Evolutionary conservation across 2,797 vertebrate species (phyloP).

Genomic region (Falco berigora): DNA sequence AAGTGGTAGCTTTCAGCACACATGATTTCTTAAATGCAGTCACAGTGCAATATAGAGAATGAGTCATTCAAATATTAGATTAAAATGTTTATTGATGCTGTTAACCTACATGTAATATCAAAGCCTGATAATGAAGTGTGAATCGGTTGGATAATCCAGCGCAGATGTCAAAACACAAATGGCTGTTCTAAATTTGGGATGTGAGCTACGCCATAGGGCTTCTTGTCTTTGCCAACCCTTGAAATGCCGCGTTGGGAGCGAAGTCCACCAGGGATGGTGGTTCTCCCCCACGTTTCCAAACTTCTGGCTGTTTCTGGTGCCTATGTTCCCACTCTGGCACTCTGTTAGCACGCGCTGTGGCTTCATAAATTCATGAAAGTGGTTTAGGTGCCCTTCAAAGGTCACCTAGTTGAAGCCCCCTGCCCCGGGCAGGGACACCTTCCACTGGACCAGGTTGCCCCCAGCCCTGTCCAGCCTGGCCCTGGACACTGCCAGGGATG

Average conservation of each 20-base stretch:
- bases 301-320: neutral
- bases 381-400: neutral
- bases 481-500: neutral
- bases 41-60: neutral
- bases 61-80: neutral
- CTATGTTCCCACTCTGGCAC: fast-evolving
- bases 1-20: neutral
- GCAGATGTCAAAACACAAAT: neutral
- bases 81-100: neutral
- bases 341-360: fast-evolving
- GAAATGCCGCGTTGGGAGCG: neutral
- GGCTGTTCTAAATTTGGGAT: neutral
- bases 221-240: neutral
- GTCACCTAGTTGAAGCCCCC: fast-evolving
- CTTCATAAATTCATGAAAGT: neutral
- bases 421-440: neutral
- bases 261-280: neutral
- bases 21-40: neutral
- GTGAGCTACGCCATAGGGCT: neutral
- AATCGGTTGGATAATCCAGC: neutral
- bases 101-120: neutral
- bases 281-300: neutral
- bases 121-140: neutral
- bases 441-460: neutral
- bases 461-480: neutral